These are phyloP conservation scores for Neuroscelio doddi DNA, from an alignment of 2,888 invertebrate genomes.

Conservation along the genomic window DNA sequence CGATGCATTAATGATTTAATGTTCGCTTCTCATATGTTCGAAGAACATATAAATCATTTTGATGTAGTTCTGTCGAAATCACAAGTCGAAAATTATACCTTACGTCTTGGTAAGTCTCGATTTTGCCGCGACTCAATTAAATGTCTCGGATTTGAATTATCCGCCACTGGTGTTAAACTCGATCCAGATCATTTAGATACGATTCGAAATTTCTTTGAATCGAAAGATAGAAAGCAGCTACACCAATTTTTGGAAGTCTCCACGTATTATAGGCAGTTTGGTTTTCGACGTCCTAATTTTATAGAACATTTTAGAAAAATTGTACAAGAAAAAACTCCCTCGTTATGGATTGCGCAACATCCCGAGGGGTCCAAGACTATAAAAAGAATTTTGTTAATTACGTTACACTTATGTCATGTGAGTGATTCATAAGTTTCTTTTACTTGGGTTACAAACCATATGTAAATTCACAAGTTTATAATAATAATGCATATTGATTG, in stretches of 20 bases:
- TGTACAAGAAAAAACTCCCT: too few species aligned
- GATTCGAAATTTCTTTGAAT: slow-evolving; percentile 45
- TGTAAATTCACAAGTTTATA: too few species aligned
- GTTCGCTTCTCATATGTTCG: slow-evolving; percentile 48
- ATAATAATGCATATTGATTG: too few species aligned
- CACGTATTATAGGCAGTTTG: slow-evolving; percentile 37
- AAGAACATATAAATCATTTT: slow-evolving; percentile 50
- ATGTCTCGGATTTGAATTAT: slow-evolving; percentile 17
- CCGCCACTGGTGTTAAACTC: slow-evolving; percentile 6
- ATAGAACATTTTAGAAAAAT: slow-evolving; percentile 37
- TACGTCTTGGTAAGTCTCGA: slow-evolving; percentile 27
- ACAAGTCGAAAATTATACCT: slow-evolving; percentile 21
- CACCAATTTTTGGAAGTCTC: slow-evolving; percentile 40
- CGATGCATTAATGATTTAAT: slow-evolving; percentile 60
- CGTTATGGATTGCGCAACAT: too few species aligned
- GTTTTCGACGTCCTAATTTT: slow-evolving; percentile 12
- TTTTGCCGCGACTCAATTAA: slow-evolving; percentile 6
- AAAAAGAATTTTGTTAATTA: too few species aligned
- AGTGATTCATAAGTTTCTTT: too few species aligned
- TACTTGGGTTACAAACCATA: too few species aligned
- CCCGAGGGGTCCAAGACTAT: too few species aligned
- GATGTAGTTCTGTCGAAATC: slow-evolving; percentile 37
- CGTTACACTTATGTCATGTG: too few species aligned
- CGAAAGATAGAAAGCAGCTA: slow-evolving; percentile 48
- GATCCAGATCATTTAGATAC: slow-evolving; percentile 5